Evolutionary conservation across 2,888 invertebrate species (phyloP).

Genomic region (Tenthredo mesomela): DNA sequence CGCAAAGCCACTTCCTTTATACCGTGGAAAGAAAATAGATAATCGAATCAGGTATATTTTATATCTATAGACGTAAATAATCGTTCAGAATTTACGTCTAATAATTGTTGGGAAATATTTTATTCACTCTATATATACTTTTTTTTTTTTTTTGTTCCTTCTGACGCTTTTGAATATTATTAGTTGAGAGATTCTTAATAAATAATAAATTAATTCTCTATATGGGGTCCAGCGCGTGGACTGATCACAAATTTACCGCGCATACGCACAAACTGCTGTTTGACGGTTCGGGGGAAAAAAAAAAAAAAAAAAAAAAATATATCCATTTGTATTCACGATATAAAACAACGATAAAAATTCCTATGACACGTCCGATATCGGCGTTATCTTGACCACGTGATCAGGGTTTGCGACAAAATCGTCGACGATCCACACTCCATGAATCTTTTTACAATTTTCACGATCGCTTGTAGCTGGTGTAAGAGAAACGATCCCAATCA

Average conservation of each 20-base stretch:
- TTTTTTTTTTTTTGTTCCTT: neutral
- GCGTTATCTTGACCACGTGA: constrained; percentile 50
- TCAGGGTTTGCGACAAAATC: constrained; percentile 35
- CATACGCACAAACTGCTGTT: constrained; percentile 23
- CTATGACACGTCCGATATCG: constrained; percentile 38
- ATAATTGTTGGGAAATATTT: neutral
- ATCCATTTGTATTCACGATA: constrained; percentile 38
- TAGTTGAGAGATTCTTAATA: neutral
- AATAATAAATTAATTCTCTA: constrained; percentile 4
- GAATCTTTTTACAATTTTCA: neutral
- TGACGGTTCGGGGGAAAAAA: neutral
- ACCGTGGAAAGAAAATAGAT: neutral
- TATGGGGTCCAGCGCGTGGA: neutral
- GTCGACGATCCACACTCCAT: constrained; percentile 22
- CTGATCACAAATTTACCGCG: constrained; percentile 17
- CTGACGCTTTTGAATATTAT: neutral
- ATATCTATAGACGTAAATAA: neutral
- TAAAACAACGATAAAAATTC: constrained; percentile 42
- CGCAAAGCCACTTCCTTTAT: neutral
- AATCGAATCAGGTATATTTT: neutral
- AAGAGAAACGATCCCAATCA: constrained; percentile 9
- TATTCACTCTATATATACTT: neutral
- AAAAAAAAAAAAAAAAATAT: neutral
- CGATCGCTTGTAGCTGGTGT: neutral
- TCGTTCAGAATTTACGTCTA: neutral